phyloP scores from a whole-genome alignment of 2,797 vertebrate species.

The Alcedo atthis region DNA sequence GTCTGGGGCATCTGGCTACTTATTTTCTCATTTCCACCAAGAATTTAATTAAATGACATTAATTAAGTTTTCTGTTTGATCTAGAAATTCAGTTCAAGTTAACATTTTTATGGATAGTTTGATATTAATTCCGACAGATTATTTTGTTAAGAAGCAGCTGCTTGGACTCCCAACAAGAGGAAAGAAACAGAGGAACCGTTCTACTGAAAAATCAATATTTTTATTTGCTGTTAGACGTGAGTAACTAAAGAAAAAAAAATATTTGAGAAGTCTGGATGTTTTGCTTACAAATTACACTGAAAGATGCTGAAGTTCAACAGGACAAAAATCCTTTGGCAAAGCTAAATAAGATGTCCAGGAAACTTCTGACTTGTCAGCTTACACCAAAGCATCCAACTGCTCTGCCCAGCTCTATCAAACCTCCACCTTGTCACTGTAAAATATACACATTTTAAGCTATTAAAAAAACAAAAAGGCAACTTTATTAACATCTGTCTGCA shows the following conservation, averaged over 20 bases:
- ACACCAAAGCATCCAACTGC: not conserved
- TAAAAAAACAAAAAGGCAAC: not conserved
- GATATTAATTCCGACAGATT: constrained; percentile 10
- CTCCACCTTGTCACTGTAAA: not conserved
- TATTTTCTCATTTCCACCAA: constrained; percentile 44
- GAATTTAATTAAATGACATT: constrained; percentile 52
- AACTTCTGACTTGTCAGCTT: not conserved
- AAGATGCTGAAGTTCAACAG: not conserved
- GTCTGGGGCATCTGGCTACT: constrained; percentile 21
- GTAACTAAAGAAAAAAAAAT: not conserved
- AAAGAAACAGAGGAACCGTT: not conserved
- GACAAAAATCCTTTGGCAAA: not conserved
- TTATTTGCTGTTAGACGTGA: not conserved
- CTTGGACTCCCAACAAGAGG: not conserved
- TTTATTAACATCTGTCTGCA: not conserved
- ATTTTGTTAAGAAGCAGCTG: not conserved
- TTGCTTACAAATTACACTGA: not conserved
- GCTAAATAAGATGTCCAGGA: not conserved
- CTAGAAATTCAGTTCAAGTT: constrained; percentile 24
- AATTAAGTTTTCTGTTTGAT: constrained; percentile 65
- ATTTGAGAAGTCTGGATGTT: not conserved
- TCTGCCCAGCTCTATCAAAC: not conserved
- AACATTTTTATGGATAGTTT: constrained; percentile 37
- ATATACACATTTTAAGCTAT: not conserved
- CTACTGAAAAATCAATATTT: not conserved